Evolutionary conservation across 2,797 vertebrate species (phyloP).

Genomic region (Argya squamiceps): DNA sequence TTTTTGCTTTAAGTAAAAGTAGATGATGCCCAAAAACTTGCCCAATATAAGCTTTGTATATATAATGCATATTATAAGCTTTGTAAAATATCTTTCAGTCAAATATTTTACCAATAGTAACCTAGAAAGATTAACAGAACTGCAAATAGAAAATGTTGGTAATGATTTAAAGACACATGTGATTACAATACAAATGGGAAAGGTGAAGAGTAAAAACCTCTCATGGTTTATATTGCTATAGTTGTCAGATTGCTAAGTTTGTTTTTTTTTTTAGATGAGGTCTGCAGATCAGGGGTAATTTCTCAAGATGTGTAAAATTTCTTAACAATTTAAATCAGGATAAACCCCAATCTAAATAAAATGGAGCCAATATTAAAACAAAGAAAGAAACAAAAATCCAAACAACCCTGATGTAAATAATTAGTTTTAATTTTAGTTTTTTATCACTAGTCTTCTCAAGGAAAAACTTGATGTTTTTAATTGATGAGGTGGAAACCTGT

Average conservation of each 20-base stretch:
- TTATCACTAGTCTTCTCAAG: not conserved
- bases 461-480: not conserved
- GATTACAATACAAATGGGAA: not conserved
- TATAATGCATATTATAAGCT: not conserved
- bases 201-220: not conserved
- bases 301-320: not conserved
- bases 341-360: not conserved
- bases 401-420: not conserved
- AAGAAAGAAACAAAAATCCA: no score
- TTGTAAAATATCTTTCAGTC: not conserved
- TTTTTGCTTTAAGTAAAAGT: not conserved
- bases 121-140: not conserved
- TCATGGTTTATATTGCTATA: not conserved
- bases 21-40: not conserved
- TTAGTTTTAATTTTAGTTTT: not conserved
- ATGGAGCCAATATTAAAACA: not conserved
- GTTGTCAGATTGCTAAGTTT: not conserved
- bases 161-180: not conserved
- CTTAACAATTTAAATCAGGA: not conserved
- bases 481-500: not conserved
- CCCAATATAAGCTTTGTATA: not conserved
- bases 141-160: not conserved
- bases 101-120: not conserved
- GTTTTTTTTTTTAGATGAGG: not conserved
- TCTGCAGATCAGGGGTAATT: not conserved